Evolutionary conservation across 2,888 invertebrate genomes (phyloP).

Genomic region (Onchidella celtica): DNA sequence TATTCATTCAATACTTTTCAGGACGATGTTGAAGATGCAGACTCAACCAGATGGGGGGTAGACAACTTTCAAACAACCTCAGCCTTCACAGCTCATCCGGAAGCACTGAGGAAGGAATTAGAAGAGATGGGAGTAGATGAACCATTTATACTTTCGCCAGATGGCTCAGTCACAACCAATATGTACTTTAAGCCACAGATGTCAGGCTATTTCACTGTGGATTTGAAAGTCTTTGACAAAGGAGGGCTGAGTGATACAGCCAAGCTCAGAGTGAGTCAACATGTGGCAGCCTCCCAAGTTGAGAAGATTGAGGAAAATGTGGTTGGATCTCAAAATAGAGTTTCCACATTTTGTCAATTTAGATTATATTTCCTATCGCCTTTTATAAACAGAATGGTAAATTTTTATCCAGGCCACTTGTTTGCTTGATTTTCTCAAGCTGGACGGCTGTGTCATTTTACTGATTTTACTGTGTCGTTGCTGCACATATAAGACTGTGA

Average conservation of each 20-base stretch:
- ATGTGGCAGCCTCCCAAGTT: too few relatives aligned
- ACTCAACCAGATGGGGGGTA: conserved; percentile 85
- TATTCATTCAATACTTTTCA: conserved; percentile 55
- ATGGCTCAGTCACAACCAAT: conserved; percentile 87
- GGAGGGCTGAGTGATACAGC: conserved; percentile 61
- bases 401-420: too few relatives aligned
- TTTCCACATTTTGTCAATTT: too few relatives aligned
- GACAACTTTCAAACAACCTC: conserved; percentile 57
- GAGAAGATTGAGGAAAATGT: too few relatives aligned
- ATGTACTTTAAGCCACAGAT: conserved; percentile 97
- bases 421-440: too few relatives aligned
- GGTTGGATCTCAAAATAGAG: too few relatives aligned
- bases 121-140: conserved; percentile 51
- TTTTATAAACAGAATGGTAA: too few relatives aligned
- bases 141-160: conserved; percentile 70
- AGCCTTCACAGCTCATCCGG: conserved; percentile 56
- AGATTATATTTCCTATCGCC: too few relatives aligned
- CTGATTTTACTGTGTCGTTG: too few relatives aligned
- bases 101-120: conserved; percentile 51
- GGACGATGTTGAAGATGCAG: conserved; percentile 85
- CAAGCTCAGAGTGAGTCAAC: conserved; percentile 55
- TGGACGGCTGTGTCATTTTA: too few relatives aligned
- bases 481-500: too few relatives aligned
- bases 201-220: conserved; percentile 93
- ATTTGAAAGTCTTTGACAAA: conserved; percentile 53